Conservation (phyloP, 35 echinoderm and acorn worm genomes). For the Ophiothrix spiculata region DNA sequence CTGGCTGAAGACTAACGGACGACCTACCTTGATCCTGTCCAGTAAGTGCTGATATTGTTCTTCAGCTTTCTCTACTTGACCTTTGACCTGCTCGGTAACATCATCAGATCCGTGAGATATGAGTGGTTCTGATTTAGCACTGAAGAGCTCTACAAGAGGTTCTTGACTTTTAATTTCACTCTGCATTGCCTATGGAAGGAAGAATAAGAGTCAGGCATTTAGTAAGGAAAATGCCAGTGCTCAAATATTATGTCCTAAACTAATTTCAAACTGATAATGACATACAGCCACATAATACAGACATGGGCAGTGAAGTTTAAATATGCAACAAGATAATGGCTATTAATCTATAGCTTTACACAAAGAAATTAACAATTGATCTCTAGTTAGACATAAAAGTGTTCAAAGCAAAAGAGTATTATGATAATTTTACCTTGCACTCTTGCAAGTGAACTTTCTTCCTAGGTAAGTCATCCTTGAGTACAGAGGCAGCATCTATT, state of each 20-base stretch:
- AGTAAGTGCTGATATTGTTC: conserved; percentile 20
- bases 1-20: not conserved
- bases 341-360: too few relatives aligned
- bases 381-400: not conserved
- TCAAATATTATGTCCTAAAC: too few relatives aligned
- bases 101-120: not conserved
- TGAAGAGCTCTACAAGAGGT: not conserved
- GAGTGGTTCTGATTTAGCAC: not conserved
- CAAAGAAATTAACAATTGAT: not conserved
- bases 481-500: conserved; percentile 32
- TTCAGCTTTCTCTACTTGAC: conserved; percentile 13
- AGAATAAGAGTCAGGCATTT: too few relatives aligned
- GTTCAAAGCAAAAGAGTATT: not conserved
- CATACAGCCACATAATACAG: too few relatives aligned
- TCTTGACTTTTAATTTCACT: conserved; percentile 2
- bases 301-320: too few relatives aligned
- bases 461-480: conserved; percentile 30
- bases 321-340: too few relatives aligned
- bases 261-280: too few relatives aligned
- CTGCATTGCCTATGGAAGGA: not conserved
- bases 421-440: conserved; percentile 43
- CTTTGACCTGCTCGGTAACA: conserved; percentile 19
- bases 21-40: conserved; percentile 30
- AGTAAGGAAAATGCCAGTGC: too few relatives aligned
- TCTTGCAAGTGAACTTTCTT: conserved; percentile 46